phyloP scores from a whole-genome alignment of 2,888 invertebrate species.

The Ganaspis brasiliensis region DNA sequence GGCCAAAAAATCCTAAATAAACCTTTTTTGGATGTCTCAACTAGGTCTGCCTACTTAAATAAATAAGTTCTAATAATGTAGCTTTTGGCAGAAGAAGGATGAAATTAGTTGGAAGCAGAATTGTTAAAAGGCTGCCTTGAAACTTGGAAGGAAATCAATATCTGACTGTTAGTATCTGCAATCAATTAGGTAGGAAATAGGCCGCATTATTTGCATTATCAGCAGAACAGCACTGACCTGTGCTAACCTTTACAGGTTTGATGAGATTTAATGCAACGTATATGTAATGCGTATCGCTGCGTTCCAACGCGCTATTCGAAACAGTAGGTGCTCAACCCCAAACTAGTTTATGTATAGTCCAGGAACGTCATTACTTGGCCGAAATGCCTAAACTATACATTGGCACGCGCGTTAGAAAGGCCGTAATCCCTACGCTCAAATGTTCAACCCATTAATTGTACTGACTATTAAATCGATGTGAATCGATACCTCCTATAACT shows the following conservation, averaged over 20 bases:
- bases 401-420: conserved; percentile 38
- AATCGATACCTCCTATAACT: conserved; percentile 64
- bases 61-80: too few species aligned
- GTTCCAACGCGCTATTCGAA: conserved; percentile 33
- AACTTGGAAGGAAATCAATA: conserved; percentile 1
- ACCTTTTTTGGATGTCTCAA: too few species aligned
- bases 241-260: conserved; percentile 42
- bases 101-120: background rate
- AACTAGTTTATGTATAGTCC: conserved; percentile 58
- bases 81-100: background rate
- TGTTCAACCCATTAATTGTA: conserved; percentile 67
- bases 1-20: too few species aligned
- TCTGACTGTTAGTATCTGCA: conserved; percentile 14
- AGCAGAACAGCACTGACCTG: conserved; percentile 13
- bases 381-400: conserved; percentile 24
- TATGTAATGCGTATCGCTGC: conserved; percentile 52
- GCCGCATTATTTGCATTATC: conserved; percentile 36
- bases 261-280: conserved; percentile 50
- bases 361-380: conserved; percentile 36
- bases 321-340: conserved; percentile 50
- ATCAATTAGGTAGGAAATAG: conserved; percentile 35
- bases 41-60: too few species aligned
- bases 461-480: conserved; percentile 67
- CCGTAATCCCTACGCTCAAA: conserved; percentile 56
- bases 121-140: background rate